Percentiles rank a stretch among this genome's conserved stretches.
Conservation (phyloP, 2,888 invertebrate species). For the Zygaena filipendulae region DNA sequence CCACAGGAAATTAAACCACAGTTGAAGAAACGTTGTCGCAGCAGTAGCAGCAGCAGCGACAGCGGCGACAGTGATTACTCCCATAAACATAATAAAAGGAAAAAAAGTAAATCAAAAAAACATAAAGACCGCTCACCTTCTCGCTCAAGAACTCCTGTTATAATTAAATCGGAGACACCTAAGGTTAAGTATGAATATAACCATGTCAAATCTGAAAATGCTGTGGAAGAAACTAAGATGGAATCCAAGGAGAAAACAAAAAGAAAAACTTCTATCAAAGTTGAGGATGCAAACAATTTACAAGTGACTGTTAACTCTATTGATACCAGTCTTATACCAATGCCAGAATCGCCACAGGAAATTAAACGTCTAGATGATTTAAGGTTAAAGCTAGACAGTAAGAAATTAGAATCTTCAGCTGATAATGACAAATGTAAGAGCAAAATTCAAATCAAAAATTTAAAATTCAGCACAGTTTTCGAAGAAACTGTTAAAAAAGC, state of each 20-base stretch:
- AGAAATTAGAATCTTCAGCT: constrained; percentile 24
- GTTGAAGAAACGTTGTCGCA: constrained; percentile 53
- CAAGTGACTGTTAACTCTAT: constrained; percentile 24
- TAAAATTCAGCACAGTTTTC: constrained; percentile 75
- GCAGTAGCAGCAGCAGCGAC: constrained; percentile 41
- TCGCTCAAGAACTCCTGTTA: constrained; percentile 32
- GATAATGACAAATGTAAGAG: constrained; percentile 52
- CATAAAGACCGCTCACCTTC: constrained; percentile 20
- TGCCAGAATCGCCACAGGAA: constrained; percentile 49
- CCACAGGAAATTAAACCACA: constrained; percentile 32
- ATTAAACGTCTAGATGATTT: constrained; percentile 25
- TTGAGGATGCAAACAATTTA: constrained; percentile 22
- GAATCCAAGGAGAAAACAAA: constrained; percentile 16
- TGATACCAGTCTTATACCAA: constrained; percentile 43
- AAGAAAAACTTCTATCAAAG: constrained; percentile 26
- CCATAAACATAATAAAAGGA: constrained; percentile 68
- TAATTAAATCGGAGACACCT: constrained; percentile 24
- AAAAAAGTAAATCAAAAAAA: constrained; percentile 58
- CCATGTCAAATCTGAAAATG: constrained; percentile 24
- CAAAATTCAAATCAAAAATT: constrained; percentile 75
- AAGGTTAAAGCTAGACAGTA: constrained; percentile 33
- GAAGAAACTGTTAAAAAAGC: constrained; percentile 73
- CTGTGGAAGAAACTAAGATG: constrained; percentile 24
- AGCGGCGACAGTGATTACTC: constrained; percentile 56
- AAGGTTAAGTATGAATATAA: constrained; percentile 15